phyloP scores from a whole-genome alignment of 2,113 vertebrate genomes.

The Naja naja region DNA sequence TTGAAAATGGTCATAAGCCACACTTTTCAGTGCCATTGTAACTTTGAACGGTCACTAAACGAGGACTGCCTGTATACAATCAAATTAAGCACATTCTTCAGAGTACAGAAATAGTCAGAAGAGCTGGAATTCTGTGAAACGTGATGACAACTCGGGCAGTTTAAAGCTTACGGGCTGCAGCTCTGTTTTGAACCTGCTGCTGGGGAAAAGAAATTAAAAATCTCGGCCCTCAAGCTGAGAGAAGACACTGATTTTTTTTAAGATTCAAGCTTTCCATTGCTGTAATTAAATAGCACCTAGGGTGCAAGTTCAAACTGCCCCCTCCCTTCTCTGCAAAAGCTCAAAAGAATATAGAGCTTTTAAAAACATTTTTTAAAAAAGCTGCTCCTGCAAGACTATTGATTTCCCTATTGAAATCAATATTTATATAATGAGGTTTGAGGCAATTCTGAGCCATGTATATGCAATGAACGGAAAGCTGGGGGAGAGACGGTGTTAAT shows the following conservation, averaged over 20 bases:
- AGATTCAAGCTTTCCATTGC: no score
- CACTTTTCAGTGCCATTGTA: no score
- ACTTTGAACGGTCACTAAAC: no score
- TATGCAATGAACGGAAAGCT: constrained; percentile 38
- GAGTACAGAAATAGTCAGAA: neutral
- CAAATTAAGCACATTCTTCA: neutral
- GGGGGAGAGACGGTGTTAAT: constrained; percentile 26
- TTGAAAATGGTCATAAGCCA: no score
- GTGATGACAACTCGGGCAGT: neutral
- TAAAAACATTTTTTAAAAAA: constrained; percentile 48
- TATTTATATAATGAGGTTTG: constrained; percentile 58
- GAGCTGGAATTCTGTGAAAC: neutral
- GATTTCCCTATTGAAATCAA: constrained; percentile 55
- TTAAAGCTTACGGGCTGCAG: neutral
- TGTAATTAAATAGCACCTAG: neutral
- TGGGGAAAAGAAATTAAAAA: neutral
- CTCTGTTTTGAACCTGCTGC: neutral
- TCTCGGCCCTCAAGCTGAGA: neutral
- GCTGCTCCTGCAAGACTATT: constrained; percentile 41
- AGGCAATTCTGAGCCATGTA: constrained; percentile 32
- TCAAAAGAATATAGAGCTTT: constrained; percentile 34
- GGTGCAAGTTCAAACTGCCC: neutral
- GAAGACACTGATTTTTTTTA: neutral
- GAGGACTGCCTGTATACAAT: no score
- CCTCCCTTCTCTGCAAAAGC: neutral